phyloP scores from a whole-genome alignment of 2,113 vertebrate genomes.

The Antigone vipio region DNA sequence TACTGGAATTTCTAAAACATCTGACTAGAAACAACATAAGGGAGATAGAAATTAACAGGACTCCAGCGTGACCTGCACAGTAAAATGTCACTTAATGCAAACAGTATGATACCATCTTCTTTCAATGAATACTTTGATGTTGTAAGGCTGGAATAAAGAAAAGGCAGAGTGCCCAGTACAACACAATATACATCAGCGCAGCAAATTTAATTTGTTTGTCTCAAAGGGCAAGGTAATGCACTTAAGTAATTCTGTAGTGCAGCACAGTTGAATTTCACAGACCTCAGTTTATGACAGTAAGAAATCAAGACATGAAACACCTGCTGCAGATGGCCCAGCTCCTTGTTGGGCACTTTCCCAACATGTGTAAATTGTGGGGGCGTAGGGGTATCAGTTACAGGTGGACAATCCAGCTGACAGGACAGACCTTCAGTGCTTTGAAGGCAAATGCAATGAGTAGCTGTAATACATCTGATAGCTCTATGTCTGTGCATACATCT shows the following conservation, averaged over 20 bases:
- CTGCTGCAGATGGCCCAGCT: background rate
- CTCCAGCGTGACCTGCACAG: background rate
- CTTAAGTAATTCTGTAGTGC: background rate
- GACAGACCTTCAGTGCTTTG: background rate
- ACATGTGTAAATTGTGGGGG: background rate
- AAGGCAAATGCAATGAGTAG: background rate
- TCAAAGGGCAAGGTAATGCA: background rate
- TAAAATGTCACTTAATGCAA: background rate
- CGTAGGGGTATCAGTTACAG: background rate
- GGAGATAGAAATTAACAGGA: background rate
- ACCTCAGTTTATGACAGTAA: background rate
- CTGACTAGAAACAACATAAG: background rate
- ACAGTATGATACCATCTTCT: background rate
- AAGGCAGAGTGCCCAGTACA: background rate
- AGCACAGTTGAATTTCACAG: background rate
- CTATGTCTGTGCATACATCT: background rate
- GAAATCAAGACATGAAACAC: background rate
- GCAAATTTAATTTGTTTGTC: constrained; percentile 4
- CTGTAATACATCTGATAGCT: background rate
- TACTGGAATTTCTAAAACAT: background rate
- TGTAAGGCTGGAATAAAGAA: background rate
- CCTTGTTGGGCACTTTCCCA: background rate
- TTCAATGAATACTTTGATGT: background rate
- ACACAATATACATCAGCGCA: background rate
- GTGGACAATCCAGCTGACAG: background rate